A percentile compares a stretch with the other conserved stretches of the same genome.
Conservation (phyloP, 2,113 vertebrate genomes). For the Otis tarda region DNA sequence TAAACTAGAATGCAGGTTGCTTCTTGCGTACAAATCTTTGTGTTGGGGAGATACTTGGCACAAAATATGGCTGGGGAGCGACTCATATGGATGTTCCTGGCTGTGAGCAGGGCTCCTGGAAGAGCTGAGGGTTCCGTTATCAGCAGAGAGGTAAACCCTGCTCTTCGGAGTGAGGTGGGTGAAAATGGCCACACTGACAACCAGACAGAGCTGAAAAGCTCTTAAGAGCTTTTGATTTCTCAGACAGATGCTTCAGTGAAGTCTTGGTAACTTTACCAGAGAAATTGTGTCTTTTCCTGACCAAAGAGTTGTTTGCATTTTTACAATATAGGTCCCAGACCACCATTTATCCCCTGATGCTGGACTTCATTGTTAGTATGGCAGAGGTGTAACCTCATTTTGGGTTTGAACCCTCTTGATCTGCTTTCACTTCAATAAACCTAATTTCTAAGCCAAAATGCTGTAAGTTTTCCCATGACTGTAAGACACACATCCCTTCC, state of each 20-base stretch:
- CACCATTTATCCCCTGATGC: background rate
- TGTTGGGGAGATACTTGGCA: background rate
- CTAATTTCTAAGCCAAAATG: background rate
- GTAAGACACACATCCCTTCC: accelerated
- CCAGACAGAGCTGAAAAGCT: background rate
- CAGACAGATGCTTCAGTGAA: background rate
- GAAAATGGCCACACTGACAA: background rate
- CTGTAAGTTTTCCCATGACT: background rate
- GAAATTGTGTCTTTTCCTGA: background rate
- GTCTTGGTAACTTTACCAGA: background rate
- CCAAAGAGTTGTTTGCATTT: background rate
- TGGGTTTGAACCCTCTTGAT: background rate
- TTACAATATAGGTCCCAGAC: background rate
- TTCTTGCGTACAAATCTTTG: background rate
- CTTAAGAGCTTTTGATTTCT: background rate
- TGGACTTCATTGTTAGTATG: background rate
- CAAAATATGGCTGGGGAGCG: accelerated
- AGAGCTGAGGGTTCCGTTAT: background rate
- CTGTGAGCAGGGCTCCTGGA: background rate
- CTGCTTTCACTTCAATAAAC: background rate
- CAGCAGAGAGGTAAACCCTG: background rate
- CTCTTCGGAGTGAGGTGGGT: background rate
- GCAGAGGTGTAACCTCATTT: background rate
- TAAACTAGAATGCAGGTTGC: background rate
- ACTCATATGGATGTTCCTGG: background rate